Evolutionary conservation across 2,113 vertebrate species (phyloP).

Genomic region (Syngnathus floridae): DNA sequence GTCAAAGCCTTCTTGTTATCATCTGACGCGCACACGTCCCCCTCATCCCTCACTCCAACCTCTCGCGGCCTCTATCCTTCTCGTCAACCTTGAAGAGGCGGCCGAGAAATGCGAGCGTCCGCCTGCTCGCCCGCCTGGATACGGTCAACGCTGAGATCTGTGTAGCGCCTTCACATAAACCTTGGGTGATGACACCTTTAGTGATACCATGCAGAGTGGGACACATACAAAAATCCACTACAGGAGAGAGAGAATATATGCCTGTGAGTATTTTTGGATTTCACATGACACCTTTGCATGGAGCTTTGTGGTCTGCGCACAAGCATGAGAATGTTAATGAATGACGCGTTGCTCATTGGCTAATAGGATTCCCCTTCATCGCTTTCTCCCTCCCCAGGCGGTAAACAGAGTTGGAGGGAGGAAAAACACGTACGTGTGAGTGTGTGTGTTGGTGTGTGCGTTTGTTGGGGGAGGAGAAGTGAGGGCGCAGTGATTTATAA

Average conservation of each 20-base stretch:
- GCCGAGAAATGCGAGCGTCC: conserved; percentile 49
- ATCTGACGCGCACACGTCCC: not conserved
- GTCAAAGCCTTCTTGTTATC: too few relatives aligned
- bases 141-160: too few relatives aligned
- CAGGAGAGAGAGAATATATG: not conserved
- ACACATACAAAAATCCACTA: too few relatives aligned
- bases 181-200: too few relatives aligned
- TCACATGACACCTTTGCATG: too few relatives aligned
- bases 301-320: conserved; percentile 6
- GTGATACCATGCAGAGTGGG: too few relatives aligned
- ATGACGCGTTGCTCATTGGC: conserved; percentile 71
- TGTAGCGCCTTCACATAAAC: not conserved
- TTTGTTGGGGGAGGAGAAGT: conserved; percentile 45
- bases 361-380: conserved; percentile 69
- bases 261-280: not conserved
- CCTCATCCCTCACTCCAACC: not conserved
- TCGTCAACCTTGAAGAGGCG: conserved; percentile 48
- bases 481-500: conserved; percentile 70
- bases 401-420: conserved; percentile 36
- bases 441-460: conserved; percentile 9
- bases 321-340: conserved; percentile 51
- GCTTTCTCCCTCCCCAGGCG: conserved; percentile 29
- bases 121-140: conserved; percentile 47
- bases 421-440: conserved; percentile 16
- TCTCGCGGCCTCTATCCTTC: conserved; percentile 45